Evolutionary conservation across 2,888 invertebrate genomes (phyloP).

Genomic region (Mamestra brassicae): DNA sequence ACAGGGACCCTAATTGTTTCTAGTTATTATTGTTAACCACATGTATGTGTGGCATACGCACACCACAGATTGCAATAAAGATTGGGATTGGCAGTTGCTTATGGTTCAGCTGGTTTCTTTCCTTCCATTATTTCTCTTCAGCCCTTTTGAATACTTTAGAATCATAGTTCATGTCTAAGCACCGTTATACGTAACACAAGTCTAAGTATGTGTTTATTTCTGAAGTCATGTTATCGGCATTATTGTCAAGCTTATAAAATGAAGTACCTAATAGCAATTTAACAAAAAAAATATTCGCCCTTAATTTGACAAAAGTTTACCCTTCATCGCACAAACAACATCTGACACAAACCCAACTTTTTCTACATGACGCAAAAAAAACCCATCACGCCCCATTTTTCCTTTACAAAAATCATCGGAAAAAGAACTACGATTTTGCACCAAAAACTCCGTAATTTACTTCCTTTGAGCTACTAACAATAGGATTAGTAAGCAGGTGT

Average conservation of each 20-base stretch:
- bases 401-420: constrained; percentile 42
- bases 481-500: constrained; percentile 88
- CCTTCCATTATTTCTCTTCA: neutral
- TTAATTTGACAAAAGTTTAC: constrained; percentile 43
- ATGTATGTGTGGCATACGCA: neutral
- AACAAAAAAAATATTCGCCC: constrained; percentile 17
- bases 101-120: no score
- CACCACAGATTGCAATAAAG: no score
- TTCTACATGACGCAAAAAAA: constrained; percentile 47
- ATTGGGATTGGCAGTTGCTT: neutral
- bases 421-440: constrained; percentile 74
- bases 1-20: no score
- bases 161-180: neutral
- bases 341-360: constrained; percentile 34
- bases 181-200: neutral
- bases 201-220: neutral
- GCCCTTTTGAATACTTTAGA: no score
- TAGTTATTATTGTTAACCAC: neutral
- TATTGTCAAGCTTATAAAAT: neutral
- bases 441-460: constrained; percentile 78
- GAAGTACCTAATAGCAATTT: neutral
- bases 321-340: constrained; percentile 47
- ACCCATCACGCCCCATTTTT: constrained; percentile 44
- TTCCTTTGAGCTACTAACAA: constrained; percentile 80
- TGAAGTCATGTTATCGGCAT: neutral